These are phyloP conservation scores for Zoroaster sp. DNA, from an alignment of 53 echinoderm and acorn worm genomes.

Conservation along the genomic window DNA sequence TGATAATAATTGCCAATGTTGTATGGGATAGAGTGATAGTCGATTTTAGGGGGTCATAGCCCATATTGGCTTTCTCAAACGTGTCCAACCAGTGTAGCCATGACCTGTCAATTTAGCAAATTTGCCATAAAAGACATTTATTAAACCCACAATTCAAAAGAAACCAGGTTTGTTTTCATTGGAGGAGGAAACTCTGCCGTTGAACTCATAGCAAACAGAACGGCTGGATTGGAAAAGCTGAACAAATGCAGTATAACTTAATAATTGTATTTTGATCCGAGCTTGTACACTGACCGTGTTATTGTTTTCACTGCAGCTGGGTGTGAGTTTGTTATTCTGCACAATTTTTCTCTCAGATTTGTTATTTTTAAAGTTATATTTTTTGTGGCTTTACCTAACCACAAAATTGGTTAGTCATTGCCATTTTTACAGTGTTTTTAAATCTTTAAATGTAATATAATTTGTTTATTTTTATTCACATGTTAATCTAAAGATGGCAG, in stretches of 20 bases:
- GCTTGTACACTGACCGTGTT: constrained; percentile 3
- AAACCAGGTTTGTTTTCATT: not conserved
- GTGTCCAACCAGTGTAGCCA: too few relatives aligned
- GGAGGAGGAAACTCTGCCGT: not conserved
- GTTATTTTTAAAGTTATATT: not conserved
- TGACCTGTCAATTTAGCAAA: not conserved
- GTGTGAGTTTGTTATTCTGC: not conserved
- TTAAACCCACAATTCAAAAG: not conserved
- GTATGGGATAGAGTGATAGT: too few relatives aligned
- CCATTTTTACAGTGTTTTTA: not conserved
- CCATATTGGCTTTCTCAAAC: too few relatives aligned
- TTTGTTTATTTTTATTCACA: not conserved
- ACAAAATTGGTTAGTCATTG: not conserved
- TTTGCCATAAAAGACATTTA: not conserved
- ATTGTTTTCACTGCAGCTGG: constrained; percentile 30
- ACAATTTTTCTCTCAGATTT: not conserved
- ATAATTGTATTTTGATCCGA: constrained; percentile 37
- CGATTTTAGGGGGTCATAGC: too few relatives aligned
- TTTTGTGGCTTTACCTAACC: too few relatives aligned
- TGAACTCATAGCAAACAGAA: not conserved
- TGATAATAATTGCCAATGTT: too few relatives aligned
- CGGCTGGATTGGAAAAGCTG: constrained; percentile 16
- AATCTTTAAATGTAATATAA: not conserved
- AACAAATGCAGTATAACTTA: constrained; percentile 9
- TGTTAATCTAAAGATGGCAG: not conserved